phyloP scores from a whole-genome alignment of 2,113 vertebrate species.

The Tragelaphus imberbis region DNA sequence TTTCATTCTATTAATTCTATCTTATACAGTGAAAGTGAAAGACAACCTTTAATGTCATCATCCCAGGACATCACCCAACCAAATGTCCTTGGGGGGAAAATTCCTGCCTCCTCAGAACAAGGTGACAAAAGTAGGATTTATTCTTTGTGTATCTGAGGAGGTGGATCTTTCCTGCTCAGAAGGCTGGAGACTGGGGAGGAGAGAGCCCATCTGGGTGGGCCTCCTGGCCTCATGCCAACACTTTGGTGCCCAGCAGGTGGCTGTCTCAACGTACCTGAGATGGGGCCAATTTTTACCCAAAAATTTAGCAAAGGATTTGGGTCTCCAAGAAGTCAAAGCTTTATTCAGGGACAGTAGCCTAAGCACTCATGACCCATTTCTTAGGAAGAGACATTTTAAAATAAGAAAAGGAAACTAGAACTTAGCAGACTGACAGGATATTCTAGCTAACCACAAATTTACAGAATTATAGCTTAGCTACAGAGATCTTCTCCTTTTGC shows the following conservation, averaged over 20 bases:
- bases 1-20: constrained; percentile 15
- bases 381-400: constrained; percentile 36
- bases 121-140: background rate
- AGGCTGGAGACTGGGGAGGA: background rate
- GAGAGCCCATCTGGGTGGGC: background rate
- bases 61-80: background rate
- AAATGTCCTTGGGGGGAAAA: background rate
- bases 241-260: constrained; percentile 20
- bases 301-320: background rate
- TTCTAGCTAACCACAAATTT: constrained; percentile 62
- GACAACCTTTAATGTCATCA: background rate
- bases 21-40: background rate
- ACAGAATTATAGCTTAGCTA: constrained; percentile 39
- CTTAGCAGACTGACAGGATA: constrained; percentile 55
- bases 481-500: background rate
- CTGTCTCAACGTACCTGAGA: background rate
- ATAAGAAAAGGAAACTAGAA: constrained; percentile 58
- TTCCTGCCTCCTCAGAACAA: background rate
- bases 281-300: background rate
- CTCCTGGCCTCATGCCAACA: constrained; percentile 9
- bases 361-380: background rate
- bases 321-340: background rate
- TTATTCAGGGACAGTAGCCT: background rate
- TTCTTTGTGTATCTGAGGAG: background rate
- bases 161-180: background rate